Evolutionary conservation across 2,888 invertebrate species (phyloP), one percentile per base, ranked within the genome.

Genomic region (Galerucella nymphaeae): DNA sequence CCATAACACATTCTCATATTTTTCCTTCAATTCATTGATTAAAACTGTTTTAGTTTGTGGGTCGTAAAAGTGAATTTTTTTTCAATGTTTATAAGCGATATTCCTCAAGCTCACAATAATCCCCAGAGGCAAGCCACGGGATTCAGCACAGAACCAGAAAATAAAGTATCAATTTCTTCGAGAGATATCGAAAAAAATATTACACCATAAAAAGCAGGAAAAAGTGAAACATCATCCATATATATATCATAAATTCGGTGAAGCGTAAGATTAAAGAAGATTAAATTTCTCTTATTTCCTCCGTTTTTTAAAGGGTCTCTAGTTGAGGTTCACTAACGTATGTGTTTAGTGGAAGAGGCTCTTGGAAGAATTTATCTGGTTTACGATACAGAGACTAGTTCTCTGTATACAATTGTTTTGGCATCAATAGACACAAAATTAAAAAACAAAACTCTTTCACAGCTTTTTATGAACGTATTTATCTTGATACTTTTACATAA

Each of bases 221-320:
- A 73, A 72, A 73, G 71, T 69, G 70, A 71, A 76, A 73, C 71
- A 74, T 65, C 62, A 55, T 42, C 71, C 66, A 74, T 75, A 73
- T 71, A 72, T 75, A 74, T 76, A 73, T 73, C 77, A 75, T 76
- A 77, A 74, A 74, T 76, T 74, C 63, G 68, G 72, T 71, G 75
- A 72, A 75, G 76, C 77, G 71, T 73, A 71, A 77, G 78, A 80
- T 80, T 79, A 80, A 80, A 78, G 74, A 76, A 77, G 77, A 77
- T 76, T 78, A 77, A 79, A 80, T 77, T 77, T 78, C 77, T 75
- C 71, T 65, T 64, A 58, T 76, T 77, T 70, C 64, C 58, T 59
- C 71, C 59, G 55, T 58, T 57, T 42, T 57, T 50, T 59, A 71
- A 64, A 58, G 65, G 77, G 65, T 66, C 50, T 74, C 62, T 16